A percentile compares a stretch with the other conserved stretches of the same genome.
These are phyloP conservation scores for Ornithoptera alexandrae DNA, from an alignment of 2,888 invertebrate species.

Conservation along the genomic window DNA sequence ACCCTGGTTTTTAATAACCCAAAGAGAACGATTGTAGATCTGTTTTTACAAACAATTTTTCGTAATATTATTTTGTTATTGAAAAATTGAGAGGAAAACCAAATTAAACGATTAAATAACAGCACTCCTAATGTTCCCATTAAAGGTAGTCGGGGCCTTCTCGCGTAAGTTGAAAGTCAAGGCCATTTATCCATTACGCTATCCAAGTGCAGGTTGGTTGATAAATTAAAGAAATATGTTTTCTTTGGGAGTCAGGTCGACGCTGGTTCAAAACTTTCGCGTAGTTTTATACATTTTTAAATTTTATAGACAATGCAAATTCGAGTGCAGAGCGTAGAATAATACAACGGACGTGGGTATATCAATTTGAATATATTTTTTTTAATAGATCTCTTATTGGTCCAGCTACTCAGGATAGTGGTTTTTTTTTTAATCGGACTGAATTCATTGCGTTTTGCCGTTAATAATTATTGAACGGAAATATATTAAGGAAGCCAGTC, in stretches of 20 bases:
- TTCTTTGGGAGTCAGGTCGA: slow-evolving; percentile 9
- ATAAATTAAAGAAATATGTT: background rate
- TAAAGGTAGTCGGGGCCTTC: too few species aligned
- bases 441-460: background rate
- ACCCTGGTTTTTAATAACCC: background rate
- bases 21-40: background rate
- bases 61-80: background rate
- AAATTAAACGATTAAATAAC: background rate
- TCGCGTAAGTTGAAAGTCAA: too few species aligned
- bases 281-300: slow-evolving; percentile 31
- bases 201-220: too few species aligned
- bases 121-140: too few species aligned
- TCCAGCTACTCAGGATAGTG: too few species aligned
- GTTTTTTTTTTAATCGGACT: background rate
- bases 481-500: background rate
- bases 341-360: background rate
- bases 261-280: slow-evolving; percentile 31
- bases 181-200: too few species aligned
- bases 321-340: slow-evolving; percentile 8
- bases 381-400: background rate
- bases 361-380: background rate
- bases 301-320: slow-evolving; percentile 29
- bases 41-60: background rate
- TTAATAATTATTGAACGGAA: background rate
- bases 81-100: background rate